phyloP scores from a whole-genome alignment of 2,113 vertebrate species.

The Seriola aureovittata region DNA sequence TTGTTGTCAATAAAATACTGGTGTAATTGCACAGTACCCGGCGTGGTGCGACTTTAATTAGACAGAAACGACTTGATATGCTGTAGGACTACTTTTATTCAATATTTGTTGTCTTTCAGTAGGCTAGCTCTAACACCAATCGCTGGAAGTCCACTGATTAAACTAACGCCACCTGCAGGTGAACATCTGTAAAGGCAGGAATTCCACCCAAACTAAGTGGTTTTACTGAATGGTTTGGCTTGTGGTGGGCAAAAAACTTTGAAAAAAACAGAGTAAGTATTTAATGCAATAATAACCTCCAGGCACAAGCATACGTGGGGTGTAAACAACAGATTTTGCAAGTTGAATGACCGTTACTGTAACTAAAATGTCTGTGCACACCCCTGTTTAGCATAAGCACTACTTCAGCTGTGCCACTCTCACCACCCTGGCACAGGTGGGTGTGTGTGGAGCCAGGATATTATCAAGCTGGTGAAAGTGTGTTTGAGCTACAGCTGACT shows the following conservation, averaged over 20 bases:
- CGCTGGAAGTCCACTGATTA: background rate
- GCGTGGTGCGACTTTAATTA: background rate
- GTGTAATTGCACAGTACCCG: background rate
- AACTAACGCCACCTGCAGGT: background rate
- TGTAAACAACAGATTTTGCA: background rate
- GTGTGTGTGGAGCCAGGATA: background rate
- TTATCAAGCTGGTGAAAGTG: background rate
- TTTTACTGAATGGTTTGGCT: background rate
- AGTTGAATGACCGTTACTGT: background rate
- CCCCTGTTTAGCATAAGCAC: background rate
- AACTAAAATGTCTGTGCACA: background rate
- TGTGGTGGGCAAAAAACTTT: background rate
- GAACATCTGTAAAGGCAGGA: no score
- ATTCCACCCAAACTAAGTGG: no score
- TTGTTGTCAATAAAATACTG: background rate
- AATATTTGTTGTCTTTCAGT: background rate
- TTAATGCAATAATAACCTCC: no score
- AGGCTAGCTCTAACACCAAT: background rate
- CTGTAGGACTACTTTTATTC: background rate
- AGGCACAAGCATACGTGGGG: background rate
- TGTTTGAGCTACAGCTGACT: background rate
- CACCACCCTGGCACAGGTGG: background rate
- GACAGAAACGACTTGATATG: background rate
- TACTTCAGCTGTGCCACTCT: background rate
- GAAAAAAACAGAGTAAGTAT: no score